These are phyloP conservation scores for Coreoperca whiteheadi DNA, from an alignment of 2,113 vertebrate genomes.

Conservation along the genomic window DNA sequence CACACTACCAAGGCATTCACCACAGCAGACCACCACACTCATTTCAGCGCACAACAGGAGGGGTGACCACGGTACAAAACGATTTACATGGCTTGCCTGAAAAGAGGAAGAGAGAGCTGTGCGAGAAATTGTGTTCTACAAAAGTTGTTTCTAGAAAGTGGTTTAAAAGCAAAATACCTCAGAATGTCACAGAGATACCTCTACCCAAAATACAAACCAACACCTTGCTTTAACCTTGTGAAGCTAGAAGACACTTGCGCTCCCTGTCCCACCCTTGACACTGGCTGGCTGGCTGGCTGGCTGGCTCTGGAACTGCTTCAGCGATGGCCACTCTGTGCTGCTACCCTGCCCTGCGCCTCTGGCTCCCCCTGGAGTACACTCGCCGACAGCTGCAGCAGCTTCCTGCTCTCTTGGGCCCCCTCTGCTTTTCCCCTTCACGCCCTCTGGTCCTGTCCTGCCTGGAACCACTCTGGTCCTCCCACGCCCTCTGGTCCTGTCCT, in stretches of 20 bases:
- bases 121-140: slow-evolving; percentile 82
- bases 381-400: slow-evolving; percentile 47
- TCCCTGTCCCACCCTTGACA: slow-evolving; percentile 71
- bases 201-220: slow-evolving; percentile 87
- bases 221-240: slow-evolving; percentile 61
- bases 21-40: slow-evolving; percentile 80
- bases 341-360: slow-evolving; percentile 77
- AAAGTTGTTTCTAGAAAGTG: slow-evolving; percentile 8
- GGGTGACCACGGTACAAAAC: slow-evolving; percentile 72
- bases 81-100: slow-evolving; percentile 82
- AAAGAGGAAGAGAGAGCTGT: slow-evolving; percentile 86
- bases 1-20: slow-evolving; percentile 82
- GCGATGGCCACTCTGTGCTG: slow-evolving; percentile 57
- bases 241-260: slow-evolving; percentile 71
- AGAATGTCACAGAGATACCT: slow-evolving; percentile 78
- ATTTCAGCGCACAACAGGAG: slow-evolving; percentile 75
- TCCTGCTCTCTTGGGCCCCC: slow-evolving; percentile 54
- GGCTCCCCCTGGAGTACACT: slow-evolving; percentile 78
- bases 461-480: slow-evolving; percentile 55
- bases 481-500: slow-evolving; percentile 69
- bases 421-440: slow-evolving; percentile 71
- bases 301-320: slow-evolving; percentile 58
- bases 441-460: slow-evolving; percentile 67
- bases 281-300: slow-evolving; percentile 68
- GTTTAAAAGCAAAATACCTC: slow-evolving; percentile 16